Evolutionary conservation across 2,113 vertebrate genomes (phyloP).

Genomic region (Lontra canadensis): DNA sequence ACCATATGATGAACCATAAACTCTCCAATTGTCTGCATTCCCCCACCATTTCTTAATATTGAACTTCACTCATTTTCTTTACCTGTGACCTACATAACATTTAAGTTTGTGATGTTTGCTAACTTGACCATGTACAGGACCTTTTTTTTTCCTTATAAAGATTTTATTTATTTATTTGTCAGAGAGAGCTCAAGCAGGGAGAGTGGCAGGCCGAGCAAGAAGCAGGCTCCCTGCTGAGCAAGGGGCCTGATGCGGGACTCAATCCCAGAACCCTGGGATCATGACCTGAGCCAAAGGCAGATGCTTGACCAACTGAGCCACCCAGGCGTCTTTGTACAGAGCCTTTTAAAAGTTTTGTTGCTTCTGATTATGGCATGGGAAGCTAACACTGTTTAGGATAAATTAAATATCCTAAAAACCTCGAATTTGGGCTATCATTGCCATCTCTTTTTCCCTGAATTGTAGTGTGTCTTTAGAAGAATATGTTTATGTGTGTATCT

Average conservation of each 20-base stretch:
- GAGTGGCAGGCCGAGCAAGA: no score
- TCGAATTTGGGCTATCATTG: neutral
- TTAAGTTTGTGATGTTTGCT: slow-evolving; percentile 3
- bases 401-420: neutral
- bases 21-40: neutral
- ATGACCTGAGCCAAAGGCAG: no score
- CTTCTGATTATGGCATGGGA: neutral
- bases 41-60: slow-evolving; percentile 15
- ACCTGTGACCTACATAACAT: neutral
- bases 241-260: no score
- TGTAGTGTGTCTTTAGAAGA: neutral
- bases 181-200: no score
- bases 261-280: no score
- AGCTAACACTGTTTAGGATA: neutral
- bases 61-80: slow-evolving; percentile 2
- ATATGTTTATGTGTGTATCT: neutral
- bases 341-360: neutral
- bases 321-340: neutral
- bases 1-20: neutral
- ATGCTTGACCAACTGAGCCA: neutral
- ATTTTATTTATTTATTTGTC: no score
- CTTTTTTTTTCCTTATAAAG: neutral
- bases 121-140: neutral
- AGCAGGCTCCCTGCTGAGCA: no score
- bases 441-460: neutral